Conservation (phyloP, 37 sponge, comb jelly and placozoan genomes). For the Crambe crambe region DNA sequence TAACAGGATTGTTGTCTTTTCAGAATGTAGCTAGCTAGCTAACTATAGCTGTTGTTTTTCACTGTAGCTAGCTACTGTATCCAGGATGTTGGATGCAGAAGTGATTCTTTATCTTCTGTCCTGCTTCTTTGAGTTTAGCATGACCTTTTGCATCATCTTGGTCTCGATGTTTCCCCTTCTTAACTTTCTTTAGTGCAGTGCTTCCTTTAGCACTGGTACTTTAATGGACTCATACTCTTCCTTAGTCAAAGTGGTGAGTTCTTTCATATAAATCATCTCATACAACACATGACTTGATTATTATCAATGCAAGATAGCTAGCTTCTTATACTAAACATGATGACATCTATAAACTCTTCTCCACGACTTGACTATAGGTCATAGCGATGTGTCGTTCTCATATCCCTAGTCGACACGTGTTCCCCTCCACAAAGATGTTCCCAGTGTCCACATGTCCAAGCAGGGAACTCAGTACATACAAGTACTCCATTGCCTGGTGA, state of each 20-base stretch:
- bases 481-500: slow-evolving; percentile 38
- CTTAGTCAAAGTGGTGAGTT: neutral
- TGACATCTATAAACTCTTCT: slow-evolving; percentile 34
- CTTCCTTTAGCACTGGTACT: neutral
- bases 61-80: too few relatives aligned
- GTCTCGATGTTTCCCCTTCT: neutral
- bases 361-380: neutral
- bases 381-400: slow-evolving; percentile 43
- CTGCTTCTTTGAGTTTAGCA: too few relatives aligned
- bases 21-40: too few relatives aligned
- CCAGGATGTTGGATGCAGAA: too few relatives aligned
- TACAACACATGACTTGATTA: too few relatives aligned
- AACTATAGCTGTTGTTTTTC: too few relatives aligned
- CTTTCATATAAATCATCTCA: neutral
- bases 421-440: slow-evolving; percentile 51
- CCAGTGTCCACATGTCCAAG: slow-evolving; percentile 58
- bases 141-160: too few relatives aligned
- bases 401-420: slow-evolving; percentile 36
- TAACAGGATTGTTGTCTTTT: too few relatives aligned
- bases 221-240: neutral
- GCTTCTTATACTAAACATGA: slow-evolving; percentile 49
- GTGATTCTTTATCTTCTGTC: too few relatives aligned
- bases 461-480: slow-evolving; percentile 43
- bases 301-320: too few relatives aligned
- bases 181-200: neutral